Evolutionary conservation across 2,888 invertebrate genomes (phyloP), one percentile per base, ranked within the genome.

Genomic region (Hydroisotoma schaefferi): DNA sequence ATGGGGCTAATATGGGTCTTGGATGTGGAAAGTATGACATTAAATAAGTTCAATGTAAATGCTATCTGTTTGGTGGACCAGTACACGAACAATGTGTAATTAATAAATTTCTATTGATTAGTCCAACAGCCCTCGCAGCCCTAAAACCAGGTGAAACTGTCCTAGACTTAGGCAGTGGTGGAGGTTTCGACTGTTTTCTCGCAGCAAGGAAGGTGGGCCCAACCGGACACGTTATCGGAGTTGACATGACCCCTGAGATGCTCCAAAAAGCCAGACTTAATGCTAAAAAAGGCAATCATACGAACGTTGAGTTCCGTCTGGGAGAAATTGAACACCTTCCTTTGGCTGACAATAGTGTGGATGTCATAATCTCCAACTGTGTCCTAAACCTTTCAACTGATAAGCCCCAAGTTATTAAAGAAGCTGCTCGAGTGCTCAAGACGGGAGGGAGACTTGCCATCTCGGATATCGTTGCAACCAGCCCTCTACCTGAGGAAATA

Each of bases 161-260:
- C 18, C 8, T 65, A 15, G 65, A 65, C 49, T 40, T 65, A 25
- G 65, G 65, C 18, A 53, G 52, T 46, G 65, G 65, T 18, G 65
- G 59, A 8, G 65, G 65, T 1, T 65, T 65, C 38, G 65, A 65
- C n/a, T 59, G 59, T 28, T 66, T 63, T 23, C 38, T 60, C 4
- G 57, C 63, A 12, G 54, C 57, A 2, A 51, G 56, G 49, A 53
- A 51, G 47, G 65, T 62, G 10, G 65, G 62, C 47, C 22, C 26
- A 0, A 57, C 20, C 6, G 65, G 62, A n/a, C 29, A 55, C 22
- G 62, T 65, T 18, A 62, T 62, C 18, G 62, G 65, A 23, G 59
- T 65, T 18, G 62, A 65, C 40, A 65, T 65, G 65, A 65, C 62
- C n/a, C 59, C 57, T 0, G 59, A 62, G 58, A 62, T 65, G 65